A percentile compares a stretch with the other conserved stretches of the same genome.
Conservation (phyloP, 2,797 vertebrate genomes). For the Apogon hyalosoma region DNA sequence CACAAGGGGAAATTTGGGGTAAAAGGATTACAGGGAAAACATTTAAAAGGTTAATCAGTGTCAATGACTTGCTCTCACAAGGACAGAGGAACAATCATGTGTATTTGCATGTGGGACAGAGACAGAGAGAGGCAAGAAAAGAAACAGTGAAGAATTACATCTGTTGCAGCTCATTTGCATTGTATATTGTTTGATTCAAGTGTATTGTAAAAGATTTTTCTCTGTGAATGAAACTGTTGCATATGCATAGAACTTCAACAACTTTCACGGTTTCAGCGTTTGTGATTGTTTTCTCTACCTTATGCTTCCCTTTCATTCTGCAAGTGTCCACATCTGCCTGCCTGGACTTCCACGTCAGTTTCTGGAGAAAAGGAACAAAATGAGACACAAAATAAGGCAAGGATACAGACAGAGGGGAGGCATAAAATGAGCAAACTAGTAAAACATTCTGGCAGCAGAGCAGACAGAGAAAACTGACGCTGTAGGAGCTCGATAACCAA, state of each 20-base stretch:
- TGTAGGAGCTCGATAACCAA: conserved; percentile 55
- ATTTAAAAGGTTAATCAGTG: neutral
- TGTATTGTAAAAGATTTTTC: conserved; percentile 29
- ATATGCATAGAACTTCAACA: no score
- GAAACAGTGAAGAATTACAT: conserved; percentile 22
- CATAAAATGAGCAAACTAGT: conserved; percentile 15
- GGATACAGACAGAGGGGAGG: neutral
- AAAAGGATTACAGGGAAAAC: no score
- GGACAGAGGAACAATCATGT: neutral
- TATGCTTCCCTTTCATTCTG: conserved; percentile 99
- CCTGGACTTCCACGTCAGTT: conserved; percentile 99
- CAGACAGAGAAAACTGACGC: conserved; percentile 9
- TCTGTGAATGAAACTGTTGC: conserved; percentile 31
- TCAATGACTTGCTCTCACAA: neutral
- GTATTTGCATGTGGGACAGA: conserved; percentile 10
- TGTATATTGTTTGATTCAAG: conserved; percentile 29
- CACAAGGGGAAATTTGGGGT: no score
- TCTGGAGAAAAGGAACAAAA: conserved; percentile 80
- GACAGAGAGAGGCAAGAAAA: conserved; percentile 2
- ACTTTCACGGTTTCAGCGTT: neutral
- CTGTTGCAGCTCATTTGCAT: conserved; percentile 29
- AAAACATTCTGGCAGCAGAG: conserved; percentile 27
- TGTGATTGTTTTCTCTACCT: conserved; percentile 83
- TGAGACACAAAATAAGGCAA: neutral
- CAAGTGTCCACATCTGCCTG: conserved; percentile 98